A percentile compares a stretch with the other conserved stretches of the same genome.
Evolutionary conservation across 2,113 vertebrate genomes (phyloP).

Genomic region (Cryptomyrus ogoouensis): DNA sequence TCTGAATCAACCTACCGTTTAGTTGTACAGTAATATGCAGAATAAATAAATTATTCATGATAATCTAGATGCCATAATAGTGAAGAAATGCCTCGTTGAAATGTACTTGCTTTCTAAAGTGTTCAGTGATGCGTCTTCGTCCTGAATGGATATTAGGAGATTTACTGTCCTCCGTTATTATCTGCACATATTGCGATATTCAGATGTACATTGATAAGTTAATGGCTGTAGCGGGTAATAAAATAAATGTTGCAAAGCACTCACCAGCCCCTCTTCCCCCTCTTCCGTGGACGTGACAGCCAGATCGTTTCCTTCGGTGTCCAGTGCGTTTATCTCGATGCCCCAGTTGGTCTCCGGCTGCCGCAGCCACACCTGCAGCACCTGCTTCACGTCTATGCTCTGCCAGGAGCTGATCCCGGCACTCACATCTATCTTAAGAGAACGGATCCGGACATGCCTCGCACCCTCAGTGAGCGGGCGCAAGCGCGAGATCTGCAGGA

Average conservation of each 20-base stretch:
- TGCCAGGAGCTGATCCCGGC: slow-evolving; percentile 89
- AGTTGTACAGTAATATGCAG: neutral
- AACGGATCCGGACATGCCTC: slow-evolving; percentile 85
- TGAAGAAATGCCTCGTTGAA: neutral
- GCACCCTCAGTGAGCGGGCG: slow-evolving; percentile 77
- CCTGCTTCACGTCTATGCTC: slow-evolving; percentile 94
- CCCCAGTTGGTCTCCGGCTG: slow-evolving; percentile 97
- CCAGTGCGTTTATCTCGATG: slow-evolving; percentile 93
- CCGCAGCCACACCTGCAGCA: slow-evolving; percentile 90
- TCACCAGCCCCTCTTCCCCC: slow-evolving; percentile 92
- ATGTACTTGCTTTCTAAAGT: neutral
- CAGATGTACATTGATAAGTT: neutral
- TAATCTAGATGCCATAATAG: neutral
- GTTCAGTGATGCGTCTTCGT: neutral
- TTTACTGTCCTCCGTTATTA: neutral
- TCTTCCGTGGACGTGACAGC: slow-evolving; percentile 81
- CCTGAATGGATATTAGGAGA: neutral
- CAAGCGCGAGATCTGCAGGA: slow-evolving; percentile 91
- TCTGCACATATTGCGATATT: neutral
- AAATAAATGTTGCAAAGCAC: slow-evolving; percentile 38
- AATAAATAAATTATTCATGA: neutral
- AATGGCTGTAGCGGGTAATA: neutral
- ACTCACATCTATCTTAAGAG: slow-evolving; percentile 90
- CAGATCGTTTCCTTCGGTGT: slow-evolving; percentile 81
- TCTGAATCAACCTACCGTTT: neutral